Conservation (phyloP, 2,888 invertebrate species). For the Chromoteleia sp. region DNA sequence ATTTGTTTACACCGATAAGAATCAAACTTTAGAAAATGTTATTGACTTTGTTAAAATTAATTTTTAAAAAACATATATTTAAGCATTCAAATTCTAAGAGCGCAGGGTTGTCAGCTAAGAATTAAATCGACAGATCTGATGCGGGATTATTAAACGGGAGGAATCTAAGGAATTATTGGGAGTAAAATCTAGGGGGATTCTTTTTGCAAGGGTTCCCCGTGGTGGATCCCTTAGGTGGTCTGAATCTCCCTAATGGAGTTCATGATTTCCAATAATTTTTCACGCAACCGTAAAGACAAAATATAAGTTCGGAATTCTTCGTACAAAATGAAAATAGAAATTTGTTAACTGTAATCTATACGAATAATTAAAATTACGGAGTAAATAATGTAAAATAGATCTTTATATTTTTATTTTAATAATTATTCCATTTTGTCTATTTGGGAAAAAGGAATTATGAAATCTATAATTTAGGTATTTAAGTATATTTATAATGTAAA, state of each 20-base stretch:
- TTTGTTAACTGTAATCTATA: no score
- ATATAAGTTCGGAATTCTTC: constrained; percentile 13
- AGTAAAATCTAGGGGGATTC: constrained; percentile 7
- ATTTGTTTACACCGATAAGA: no score
- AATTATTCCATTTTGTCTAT: no score
- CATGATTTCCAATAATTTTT: constrained; percentile 40
- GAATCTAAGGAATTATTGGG: constrained; percentile 15
- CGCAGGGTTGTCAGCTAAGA: not conserved
- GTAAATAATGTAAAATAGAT: no score
- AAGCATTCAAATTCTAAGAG: not conserved
- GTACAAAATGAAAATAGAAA: no score
- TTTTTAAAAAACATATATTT: constrained; percentile 3
- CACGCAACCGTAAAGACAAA: constrained; percentile 10
- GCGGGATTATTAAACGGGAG: constrained; percentile 25
- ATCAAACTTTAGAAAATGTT: no score
- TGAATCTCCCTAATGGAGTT: constrained; percentile 38
- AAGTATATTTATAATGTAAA: no score
- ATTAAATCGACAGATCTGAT: constrained; percentile 6
- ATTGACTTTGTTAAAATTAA: not conserved
- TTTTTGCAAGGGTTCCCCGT: constrained; percentile 16
- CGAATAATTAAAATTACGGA: no score
- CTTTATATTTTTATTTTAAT: no score
- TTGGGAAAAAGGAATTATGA: no score
- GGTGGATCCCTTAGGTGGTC: constrained; percentile 35
- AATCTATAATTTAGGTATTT: no score